Percentiles rank a stretch among this genome's conserved stretches.
Evolutionary conservation across 2,113 vertebrate genomes (phyloP).

Genomic region (Bubalus kerabau): DNA sequence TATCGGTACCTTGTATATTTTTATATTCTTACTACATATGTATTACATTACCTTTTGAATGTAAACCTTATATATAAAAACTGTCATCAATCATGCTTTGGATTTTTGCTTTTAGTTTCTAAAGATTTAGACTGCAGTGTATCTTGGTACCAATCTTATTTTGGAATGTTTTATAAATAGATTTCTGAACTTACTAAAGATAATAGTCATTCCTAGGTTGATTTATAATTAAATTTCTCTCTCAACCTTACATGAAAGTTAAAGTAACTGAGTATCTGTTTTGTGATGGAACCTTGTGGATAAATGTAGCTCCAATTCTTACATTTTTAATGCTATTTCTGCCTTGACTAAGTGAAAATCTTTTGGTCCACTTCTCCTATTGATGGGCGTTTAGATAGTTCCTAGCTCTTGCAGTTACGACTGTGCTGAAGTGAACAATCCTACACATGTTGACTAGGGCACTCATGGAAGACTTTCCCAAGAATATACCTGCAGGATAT

Average conservation of each 20-base stretch:
- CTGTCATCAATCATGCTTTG: not conserved
- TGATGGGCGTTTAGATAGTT: not conserved
- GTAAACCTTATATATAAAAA: not conserved
- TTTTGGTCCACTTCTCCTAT: not conserved
- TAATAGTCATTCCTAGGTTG: not conserved
- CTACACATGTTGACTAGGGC: accelerated
- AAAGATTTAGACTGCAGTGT: not conserved
- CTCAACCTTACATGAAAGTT: not conserved
- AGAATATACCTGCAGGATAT: not conserved
- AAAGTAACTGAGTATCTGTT: not conserved
- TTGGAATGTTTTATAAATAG: not conserved
- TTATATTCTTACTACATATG: not conserved
- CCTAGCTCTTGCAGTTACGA: not conserved
- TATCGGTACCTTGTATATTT: not conserved
- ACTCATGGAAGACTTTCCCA: not conserved
- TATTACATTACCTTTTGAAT: not conserved
- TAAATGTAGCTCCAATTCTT: not conserved
- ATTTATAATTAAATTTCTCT: conserved; percentile 10
- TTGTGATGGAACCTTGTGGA: not conserved
- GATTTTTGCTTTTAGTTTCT: not conserved
- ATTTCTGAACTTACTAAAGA: not conserved
- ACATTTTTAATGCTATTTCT: not conserved
- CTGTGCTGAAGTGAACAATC: not conserved
- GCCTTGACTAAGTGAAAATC: not conserved
- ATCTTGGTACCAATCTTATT: not conserved